Base-by-base conservation (phyloP, 2,888 invertebrate species). In the Philereme vetulata region DNA sequence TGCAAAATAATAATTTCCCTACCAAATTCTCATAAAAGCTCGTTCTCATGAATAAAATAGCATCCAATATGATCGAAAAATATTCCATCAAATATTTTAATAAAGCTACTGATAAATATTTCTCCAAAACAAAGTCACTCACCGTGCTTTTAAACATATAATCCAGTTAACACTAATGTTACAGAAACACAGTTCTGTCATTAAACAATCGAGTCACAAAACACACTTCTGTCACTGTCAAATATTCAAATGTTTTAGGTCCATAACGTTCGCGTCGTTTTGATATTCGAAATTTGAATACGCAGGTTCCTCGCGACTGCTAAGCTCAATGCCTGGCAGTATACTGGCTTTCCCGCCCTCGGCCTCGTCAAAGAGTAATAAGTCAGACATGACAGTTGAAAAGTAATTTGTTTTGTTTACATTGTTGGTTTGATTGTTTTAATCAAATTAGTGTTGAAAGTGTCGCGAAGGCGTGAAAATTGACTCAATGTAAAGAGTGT, bases 261-360 rank as follows among this genome's bases (percentile, higher is more conserved):
- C 33, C 21, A 4, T 51, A 51, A 36, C 21, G 38, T 77, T 80
- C 80, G 75, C 78, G 73, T 74, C 78, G 72, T 67, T 69, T 57
- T 47, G 46, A 36, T 51, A 51, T 65, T 63, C 61, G 56, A 65
- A 82, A 81, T 74, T 72, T 60, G 56, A 69, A 69, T 70, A 58
- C 60, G 64, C 67, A 63, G 62, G 62, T 8, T 32, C 4, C 40
- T 66, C 63, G 71, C 85, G 80, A 76, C 84, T 79, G 74, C 69
- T 58, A 72, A 70, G 77, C 81, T 73, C 76, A 76, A 74, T 70
- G 80, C 80, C 80, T 74, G 68, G 75, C 76, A 78, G 81, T 75
- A 80, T 77, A 89, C 89, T 89, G 75, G 67, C 51, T 84, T 85
- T 85, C 86, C 84, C 85, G 83, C 85, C 86, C 85, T 83, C 71